phyloP scores from a whole-genome alignment of 2,113 vertebrate species.

The Lota lota region DNA sequence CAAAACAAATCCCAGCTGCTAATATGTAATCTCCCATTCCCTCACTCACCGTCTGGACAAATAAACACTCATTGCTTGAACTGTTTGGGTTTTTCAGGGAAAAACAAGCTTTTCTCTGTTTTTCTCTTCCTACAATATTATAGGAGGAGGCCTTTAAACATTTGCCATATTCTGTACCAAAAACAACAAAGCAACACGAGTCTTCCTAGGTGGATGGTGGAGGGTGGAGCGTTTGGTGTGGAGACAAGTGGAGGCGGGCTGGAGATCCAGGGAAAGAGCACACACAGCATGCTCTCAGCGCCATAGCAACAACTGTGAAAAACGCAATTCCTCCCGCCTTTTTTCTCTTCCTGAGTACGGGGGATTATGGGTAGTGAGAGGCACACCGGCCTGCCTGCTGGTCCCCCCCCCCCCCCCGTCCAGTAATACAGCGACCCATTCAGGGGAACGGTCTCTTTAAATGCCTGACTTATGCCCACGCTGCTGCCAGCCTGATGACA shows the following conservation, averaged over 20 bases:
- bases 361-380: slow-evolving; percentile 55
- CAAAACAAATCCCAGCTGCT: too few species aligned
- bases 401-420: slow-evolving; percentile 35
- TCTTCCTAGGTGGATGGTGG: neutral
- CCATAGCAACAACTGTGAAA: slow-evolving; percentile 67
- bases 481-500: slow-evolving; percentile 67
- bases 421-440: slow-evolving; percentile 46
- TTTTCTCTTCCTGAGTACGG: slow-evolving; percentile 40
- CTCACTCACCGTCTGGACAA: neutral
- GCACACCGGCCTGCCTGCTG: slow-evolving; percentile 54
- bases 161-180: slow-evolving; percentile 7
- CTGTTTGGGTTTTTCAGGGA: neutral
- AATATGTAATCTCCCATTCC: too few species aligned
- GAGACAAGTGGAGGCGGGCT: slow-evolving; percentile 6
- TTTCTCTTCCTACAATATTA: slow-evolving; percentile 5
- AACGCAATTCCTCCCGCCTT: slow-evolving; percentile 55
- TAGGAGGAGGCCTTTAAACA: slow-evolving; percentile 22
- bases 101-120: neutral
- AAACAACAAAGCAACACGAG: slow-evolving; percentile 33
- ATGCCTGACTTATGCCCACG: slow-evolving; percentile 70
- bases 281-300: slow-evolving; percentile 58
- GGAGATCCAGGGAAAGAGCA: slow-evolving; percentile 43
- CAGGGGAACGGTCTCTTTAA: slow-evolving; percentile 57
- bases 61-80: neutral
- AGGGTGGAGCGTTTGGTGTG: too few species aligned